A percentile compares a stretch with the other conserved stretches of the same genome.
Evolutionary conservation across 2,113 vertebrate genomes (phyloP).

Genomic region (Labrus mixtus): DNA sequence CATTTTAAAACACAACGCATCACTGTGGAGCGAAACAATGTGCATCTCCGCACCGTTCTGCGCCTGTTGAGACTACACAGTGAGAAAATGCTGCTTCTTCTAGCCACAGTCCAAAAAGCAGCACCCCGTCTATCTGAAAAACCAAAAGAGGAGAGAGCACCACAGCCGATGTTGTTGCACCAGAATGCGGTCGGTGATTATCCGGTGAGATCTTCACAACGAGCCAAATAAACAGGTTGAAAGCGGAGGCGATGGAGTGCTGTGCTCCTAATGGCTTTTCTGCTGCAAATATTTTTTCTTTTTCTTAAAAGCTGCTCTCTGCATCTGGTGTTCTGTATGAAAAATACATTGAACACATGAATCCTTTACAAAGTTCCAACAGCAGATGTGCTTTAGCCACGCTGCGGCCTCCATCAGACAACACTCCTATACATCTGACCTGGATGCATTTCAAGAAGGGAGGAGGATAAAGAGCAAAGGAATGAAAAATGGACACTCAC

Average conservation of each 20-base stretch:
- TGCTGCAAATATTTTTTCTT: not conserved
- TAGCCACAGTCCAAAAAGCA: not conserved
- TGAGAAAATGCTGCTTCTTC: not conserved
- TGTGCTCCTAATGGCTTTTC: constrained; percentile 5
- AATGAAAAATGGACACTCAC: constrained; percentile 70
- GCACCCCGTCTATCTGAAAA: not conserved
- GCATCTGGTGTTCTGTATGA: not conserved
- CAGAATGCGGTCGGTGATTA: not conserved
- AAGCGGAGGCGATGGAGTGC: not conserved
- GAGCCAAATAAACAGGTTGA: not conserved
- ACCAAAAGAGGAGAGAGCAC: not conserved
- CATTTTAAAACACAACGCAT: not conserved
- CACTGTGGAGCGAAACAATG: not conserved
- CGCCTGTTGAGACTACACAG: not conserved
- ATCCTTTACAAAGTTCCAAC: not conserved
- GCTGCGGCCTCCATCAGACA: not conserved
- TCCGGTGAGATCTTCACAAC: not conserved
- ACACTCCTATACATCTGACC: not conserved
- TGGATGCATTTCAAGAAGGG: not conserved
- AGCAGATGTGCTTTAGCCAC: not conserved
- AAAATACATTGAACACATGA: not conserved
- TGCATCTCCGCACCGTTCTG: not conserved
- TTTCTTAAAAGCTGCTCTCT: constrained; percentile 1
- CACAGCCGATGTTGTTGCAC: not conserved
- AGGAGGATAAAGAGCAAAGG: not conserved